Evolutionary conservation across 2,888 invertebrate species (phyloP).

Genomic region (Dryococelus australis): DNA sequence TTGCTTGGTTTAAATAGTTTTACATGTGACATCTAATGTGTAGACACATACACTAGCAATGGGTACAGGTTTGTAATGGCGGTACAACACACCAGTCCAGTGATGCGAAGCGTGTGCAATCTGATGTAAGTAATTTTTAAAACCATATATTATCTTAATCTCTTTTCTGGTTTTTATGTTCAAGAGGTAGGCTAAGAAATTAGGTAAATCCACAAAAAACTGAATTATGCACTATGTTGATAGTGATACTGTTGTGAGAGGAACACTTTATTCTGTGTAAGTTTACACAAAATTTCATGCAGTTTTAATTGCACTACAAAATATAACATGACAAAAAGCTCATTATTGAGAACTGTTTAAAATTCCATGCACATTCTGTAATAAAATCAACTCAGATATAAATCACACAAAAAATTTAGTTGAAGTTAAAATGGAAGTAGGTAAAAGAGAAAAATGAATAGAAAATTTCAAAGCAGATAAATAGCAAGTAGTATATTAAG

Average conservation of each 20-base stretch:
- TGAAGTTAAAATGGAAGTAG: background rate
- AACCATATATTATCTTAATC: no score
- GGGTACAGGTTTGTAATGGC: background rate
- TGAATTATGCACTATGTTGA: background rate
- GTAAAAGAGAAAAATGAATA: background rate
- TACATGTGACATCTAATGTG: background rate
- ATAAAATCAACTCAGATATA: no score
- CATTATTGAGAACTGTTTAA: background rate
- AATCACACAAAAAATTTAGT: no score
- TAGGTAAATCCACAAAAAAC: background rate
- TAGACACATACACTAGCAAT: background rate
- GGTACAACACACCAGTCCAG: background rate
- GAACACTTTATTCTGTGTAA: no score
- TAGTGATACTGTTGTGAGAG: no score
- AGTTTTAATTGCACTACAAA: background rate
- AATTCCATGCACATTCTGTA: background rate
- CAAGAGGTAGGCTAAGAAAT: background rate
- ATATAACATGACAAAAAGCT: background rate
- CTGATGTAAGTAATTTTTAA: background rate
- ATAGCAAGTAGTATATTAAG: background rate
- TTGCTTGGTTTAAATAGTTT: background rate
- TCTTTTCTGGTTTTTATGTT: background rate
- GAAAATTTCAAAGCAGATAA: background rate
- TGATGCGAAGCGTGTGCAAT: slow-evolving; percentile 9
- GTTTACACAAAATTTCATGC: background rate